Percentiles rank a stretch among this genome's conserved stretches.
phyloP scores from a whole-genome alignment of 2,113 vertebrate genomes.

The Riparia riparia region DNA sequence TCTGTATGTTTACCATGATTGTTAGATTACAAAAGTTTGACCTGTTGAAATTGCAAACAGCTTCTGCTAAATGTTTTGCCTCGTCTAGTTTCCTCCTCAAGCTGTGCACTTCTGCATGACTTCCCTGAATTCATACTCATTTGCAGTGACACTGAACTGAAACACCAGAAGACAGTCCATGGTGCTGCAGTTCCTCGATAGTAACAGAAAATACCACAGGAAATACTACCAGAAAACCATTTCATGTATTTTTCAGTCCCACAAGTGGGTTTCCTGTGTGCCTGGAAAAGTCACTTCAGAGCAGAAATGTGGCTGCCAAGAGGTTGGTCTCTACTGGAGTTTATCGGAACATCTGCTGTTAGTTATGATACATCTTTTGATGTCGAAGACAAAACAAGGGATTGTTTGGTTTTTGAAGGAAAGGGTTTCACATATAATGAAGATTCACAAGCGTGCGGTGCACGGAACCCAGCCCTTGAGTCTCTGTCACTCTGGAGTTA shows the following conservation, averaged over 20 bases:
- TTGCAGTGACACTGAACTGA: background rate
- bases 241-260: conserved; percentile 1
- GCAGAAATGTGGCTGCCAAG: conserved; percentile 14
- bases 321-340: background rate
- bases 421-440: conserved; percentile 8
- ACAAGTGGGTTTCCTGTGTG: background rate
- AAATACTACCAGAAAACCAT: background rate
- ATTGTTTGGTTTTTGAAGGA: conserved; percentile 41
- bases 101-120: background rate
- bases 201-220: background rate
- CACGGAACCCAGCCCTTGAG: background rate
- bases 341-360: conserved; percentile 25
- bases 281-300: background rate
- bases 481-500: conserved; percentile 40
- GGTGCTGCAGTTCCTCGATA: background rate
- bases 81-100: background rate
- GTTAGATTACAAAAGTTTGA: background rate
- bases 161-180: background rate
- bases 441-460: conserved; percentile 15
- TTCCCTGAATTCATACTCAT: background rate
- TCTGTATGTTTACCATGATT: background rate
- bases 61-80: background rate
- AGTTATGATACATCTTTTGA: conserved; percentile 45
- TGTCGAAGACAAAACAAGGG: conserved; percentile 45
- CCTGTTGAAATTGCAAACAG: background rate